Conservation (phyloP, 1,140 invertebrate genomes). For the Sitobion miscanthi region DNA sequence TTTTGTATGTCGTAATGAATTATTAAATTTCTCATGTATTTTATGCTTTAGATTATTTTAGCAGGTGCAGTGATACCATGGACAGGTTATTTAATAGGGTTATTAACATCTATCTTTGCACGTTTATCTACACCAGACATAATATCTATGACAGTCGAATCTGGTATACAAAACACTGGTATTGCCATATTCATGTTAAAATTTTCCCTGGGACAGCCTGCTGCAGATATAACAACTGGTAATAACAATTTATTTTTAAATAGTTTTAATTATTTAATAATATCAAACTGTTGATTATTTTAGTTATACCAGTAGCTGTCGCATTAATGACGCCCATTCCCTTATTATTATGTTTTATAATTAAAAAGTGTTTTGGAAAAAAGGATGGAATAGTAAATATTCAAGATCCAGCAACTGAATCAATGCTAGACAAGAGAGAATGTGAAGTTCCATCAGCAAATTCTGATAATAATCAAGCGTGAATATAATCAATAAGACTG, state of each 20-base stretch:
- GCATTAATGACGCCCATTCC: constrained; percentile 94
- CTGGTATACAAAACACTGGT: constrained; percentile 94
- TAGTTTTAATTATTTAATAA: not conserved
- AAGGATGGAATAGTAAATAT: not conserved
- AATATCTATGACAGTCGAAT: constrained; percentile 89
- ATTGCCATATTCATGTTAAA: constrained; percentile 85
- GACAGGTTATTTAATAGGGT: constrained; percentile 83
- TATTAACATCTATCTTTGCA: constrained; percentile 68
- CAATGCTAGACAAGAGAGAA: constrained; percentile 18
- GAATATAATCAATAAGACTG: not conserved
- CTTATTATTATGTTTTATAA: constrained; percentile 69
- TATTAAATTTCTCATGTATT: constrained; percentile 63
- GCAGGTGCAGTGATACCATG: constrained; percentile 86
- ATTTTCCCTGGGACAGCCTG: constrained; percentile 74
- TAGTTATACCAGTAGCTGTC: constrained; percentile 84
- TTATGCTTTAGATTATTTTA: constrained; percentile 73
- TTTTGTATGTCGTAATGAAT: constrained; percentile 57
- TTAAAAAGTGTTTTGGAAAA: constrained; percentile 55
- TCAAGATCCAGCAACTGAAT: constrained; percentile 40
- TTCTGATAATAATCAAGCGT: not conserved
- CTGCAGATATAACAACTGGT: constrained; percentile 83
- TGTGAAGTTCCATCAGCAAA: not conserved
- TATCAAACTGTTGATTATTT: constrained; percentile 61
- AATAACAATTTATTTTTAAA: constrained; percentile 53
- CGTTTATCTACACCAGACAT: constrained; percentile 72